These are phyloP conservation scores for Sminthurides aquaticus DNA, from an alignment of 2,888 invertebrate genomes.

Conservation along the genomic window DNA sequence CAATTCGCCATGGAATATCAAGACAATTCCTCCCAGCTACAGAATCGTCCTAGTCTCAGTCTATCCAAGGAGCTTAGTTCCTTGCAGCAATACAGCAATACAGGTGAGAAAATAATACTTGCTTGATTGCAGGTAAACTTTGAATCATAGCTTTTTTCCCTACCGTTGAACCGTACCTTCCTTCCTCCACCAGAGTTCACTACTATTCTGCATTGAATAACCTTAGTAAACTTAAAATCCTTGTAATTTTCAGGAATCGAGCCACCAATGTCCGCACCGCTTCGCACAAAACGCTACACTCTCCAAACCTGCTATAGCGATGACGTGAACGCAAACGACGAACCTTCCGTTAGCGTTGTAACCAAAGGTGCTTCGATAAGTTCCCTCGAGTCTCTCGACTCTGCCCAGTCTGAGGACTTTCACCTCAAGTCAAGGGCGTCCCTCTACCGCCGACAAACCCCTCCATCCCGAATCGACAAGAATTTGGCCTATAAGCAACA, in stretches of 20 bases:
- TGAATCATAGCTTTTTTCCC: no score
- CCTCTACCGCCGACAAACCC: not conserved
- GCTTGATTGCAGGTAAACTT: conserved; percentile 1
- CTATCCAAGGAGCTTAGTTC: not conserved
- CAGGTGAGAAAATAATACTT: conserved; percentile 7
- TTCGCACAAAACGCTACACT: conserved; percentile 4
- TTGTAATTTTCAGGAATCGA: conserved; percentile 12
- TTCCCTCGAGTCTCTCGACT: conserved; percentile 42
- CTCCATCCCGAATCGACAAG: conserved; percentile 6
- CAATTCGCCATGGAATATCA: not conserved
- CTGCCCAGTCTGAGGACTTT: conserved; percentile 40
- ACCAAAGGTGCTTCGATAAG: conserved; percentile 41
- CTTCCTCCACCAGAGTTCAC: no score
- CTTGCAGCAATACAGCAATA: not conserved
- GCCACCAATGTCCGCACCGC: not conserved
- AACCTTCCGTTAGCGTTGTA: conserved; percentile 12
- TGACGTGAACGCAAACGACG: not conserved
- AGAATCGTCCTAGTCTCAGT: not conserved
- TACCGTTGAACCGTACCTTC: no score
- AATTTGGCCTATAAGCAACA: conserved; percentile 1
- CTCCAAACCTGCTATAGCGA: not conserved
- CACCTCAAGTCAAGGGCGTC: conserved; percentile 1
- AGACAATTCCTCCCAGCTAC: not conserved
- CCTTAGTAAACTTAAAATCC: no score
- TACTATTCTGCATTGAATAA: no score